Evolutionary conservation across 1,140 invertebrate species (phyloP).

Genomic region (Drosophila triauraria): DNA sequence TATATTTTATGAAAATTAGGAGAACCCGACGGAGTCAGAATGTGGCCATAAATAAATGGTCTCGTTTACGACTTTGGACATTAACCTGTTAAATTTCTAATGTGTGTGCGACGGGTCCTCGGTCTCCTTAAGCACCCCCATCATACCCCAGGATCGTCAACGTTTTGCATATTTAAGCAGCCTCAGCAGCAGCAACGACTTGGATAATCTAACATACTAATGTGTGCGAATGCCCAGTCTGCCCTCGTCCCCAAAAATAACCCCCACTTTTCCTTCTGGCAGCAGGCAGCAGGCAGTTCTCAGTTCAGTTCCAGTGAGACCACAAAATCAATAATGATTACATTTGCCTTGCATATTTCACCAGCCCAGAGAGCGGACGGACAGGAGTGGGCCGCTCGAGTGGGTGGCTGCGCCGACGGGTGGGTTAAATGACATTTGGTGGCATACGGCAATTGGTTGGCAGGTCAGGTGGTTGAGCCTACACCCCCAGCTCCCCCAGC

Average conservation of each 20-base stretch:
- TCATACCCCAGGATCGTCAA: conserved; percentile 50
- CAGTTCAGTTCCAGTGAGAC: conserved; percentile 52
- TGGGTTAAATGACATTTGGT: conserved; percentile 75
- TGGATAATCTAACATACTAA: conserved; percentile 80
- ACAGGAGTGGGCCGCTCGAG: conserved; percentile 13
- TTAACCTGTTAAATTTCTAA: conserved; percentile 84
- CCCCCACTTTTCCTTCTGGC: not conserved
- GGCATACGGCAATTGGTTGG: conserved; percentile 63
- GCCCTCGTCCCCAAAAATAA: not conserved
- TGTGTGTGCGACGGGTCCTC: conserved; percentile 71
- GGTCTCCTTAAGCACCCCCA: conserved; percentile 36
- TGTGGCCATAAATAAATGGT: conserved; percentile 82
- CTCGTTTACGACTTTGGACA: conserved; percentile 84
- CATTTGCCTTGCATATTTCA: conserved; percentile 82
- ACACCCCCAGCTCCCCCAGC: conserved; percentile 9
- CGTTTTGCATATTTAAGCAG: conserved; percentile 82
- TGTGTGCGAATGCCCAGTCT: conserved; percentile 57
- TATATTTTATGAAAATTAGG: conserved; percentile 78
- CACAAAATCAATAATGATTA: conserved; percentile 84
- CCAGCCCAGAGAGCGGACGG: conserved; percentile 39
- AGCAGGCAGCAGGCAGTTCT: not conserved
- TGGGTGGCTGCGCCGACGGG: conserved; percentile 19
- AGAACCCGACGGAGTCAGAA: conserved; percentile 51
- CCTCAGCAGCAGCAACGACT: conserved; percentile 60
- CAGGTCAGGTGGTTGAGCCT: conserved; percentile 67